Base-by-base conservation (phyloP, 2,888 invertebrate species). In the Labia minor region DNA sequence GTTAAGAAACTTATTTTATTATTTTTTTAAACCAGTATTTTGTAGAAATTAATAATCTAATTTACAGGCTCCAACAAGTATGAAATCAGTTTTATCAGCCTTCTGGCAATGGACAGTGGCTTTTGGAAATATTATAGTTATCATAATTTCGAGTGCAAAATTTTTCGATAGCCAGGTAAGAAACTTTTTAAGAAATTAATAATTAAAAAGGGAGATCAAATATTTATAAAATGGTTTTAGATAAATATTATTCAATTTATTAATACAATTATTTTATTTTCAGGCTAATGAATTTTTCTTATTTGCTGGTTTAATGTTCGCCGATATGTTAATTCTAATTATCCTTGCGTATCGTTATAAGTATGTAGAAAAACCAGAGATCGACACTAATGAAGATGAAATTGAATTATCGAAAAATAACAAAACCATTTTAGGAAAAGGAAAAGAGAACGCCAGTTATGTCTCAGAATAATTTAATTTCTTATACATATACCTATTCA, bases 21-120 rank as follows among this genome's bases (percentile, higher is more conserved):
- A n/a, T n/a, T n/a, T n/a, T n/a, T n/a, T n/a, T n/a, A n/a, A n/a
- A n/a, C n/a, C n/a, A n/a, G n/a, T n/a, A n/a, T n/a, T n/a, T n/a
- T n/a, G n/a, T n/a, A n/a, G n/a, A n/a, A n/a, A n/a, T n/a, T n/a
- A n/a, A n/a, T n/a, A n/a, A n/a, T n/a, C n/a, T n/a, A 49, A 49
- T 66, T 70, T 71, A 8, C 70, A 93, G 81, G 93, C 97, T 0
- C 95, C 97, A 0, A 76, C 82, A 3, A 88, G 86, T 70, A 96
- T 99, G 96, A 98, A 97, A 78, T 92, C 96, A 0, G 88, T 99
- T 0, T 78, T 98, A 64, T 90, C 91, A 77, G 94, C 97, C 0
- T 85, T 88, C 14, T 98, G 96, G 93, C 81, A 96, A 14, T 79
- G 98, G 65, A 95, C 96, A 0, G 92, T 92, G 0, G 94, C 96